Evolutionary conservation across 2,888 invertebrate species (phyloP).

Genomic region (Catocala sponsa): DNA sequence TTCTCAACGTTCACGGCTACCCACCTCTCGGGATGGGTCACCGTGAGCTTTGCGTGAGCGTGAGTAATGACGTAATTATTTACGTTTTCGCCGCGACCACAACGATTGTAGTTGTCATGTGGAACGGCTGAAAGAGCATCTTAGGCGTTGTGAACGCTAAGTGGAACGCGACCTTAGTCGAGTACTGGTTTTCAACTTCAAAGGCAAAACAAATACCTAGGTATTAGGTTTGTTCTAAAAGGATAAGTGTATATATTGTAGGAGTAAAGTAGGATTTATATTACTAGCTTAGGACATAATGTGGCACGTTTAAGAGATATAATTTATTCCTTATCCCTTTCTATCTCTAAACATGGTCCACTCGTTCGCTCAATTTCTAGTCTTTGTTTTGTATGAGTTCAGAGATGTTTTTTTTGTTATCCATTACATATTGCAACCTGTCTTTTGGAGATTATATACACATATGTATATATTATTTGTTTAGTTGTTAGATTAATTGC

Average conservation of each 20-base stretch:
- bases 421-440: constrained; percentile 16
- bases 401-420: constrained; percentile 30
- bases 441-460: constrained; percentile 21
- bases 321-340: constrained; percentile 41
- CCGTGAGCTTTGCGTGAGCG: too few species aligned
- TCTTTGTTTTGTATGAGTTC: constrained; percentile 58
- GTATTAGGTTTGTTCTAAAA: constrained; percentile 7
- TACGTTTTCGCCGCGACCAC: too few species aligned
- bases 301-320: constrained; percentile 54
- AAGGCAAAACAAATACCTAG: neutral
- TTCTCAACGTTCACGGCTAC: too few species aligned
- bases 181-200: constrained; percentile 18
- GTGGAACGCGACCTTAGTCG: too few species aligned
- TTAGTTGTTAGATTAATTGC: constrained; percentile 19
- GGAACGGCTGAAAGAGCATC: too few species aligned
- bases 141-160: too few species aligned
- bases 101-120: too few species aligned
- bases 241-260: constrained; percentile 30
- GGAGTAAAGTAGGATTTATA: constrained; percentile 38
- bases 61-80: too few species aligned
- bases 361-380: constrained; percentile 76
- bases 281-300: constrained; percentile 37
- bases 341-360: constrained; percentile 57
- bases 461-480: constrained; percentile 8
- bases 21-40: too few species aligned